Evolutionary conservation across 2,113 vertebrate species (phyloP).

Genomic region (Amazona vittata): DNA sequence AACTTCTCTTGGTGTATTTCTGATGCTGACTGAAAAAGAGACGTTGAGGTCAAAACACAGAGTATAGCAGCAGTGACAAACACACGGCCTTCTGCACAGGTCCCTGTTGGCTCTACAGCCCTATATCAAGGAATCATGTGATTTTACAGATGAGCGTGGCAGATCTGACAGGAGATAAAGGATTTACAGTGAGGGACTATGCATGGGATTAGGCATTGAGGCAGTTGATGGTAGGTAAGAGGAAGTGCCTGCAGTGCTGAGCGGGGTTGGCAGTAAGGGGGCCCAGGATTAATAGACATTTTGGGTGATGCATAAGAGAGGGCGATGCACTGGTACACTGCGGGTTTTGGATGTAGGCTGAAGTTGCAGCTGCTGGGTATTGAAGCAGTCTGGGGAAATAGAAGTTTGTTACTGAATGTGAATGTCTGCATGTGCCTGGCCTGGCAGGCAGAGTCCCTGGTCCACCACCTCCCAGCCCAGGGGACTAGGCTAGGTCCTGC

Average conservation of each 20-base stretch:
- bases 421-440: not conserved
- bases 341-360: not conserved
- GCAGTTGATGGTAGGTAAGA: not conserved
- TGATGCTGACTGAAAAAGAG: not conserved
- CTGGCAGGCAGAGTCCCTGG: not conserved
- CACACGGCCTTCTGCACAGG: not conserved
- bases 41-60: not conserved
- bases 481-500: not conserved
- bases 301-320: not conserved
- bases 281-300: not conserved
- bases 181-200: not conserved
- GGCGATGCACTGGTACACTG: rapidly evolving
- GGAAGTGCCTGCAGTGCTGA: not conserved
- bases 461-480: not conserved
- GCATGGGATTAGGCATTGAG: not conserved
- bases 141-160: not conserved
- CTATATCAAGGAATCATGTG: not conserved
- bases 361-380: not conserved
- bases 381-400: not conserved
- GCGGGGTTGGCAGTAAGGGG: not conserved
- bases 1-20: not conserved
- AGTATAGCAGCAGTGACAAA: not conserved
- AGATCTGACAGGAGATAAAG: not conserved
- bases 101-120: not conserved
- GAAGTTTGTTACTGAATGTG: not conserved